Percentiles rank a stretch among this genome's conserved stretches.
phyloP scores from a whole-genome alignment of 2,888 invertebrate genomes.

The Mesorhabditis sp. region DNA sequence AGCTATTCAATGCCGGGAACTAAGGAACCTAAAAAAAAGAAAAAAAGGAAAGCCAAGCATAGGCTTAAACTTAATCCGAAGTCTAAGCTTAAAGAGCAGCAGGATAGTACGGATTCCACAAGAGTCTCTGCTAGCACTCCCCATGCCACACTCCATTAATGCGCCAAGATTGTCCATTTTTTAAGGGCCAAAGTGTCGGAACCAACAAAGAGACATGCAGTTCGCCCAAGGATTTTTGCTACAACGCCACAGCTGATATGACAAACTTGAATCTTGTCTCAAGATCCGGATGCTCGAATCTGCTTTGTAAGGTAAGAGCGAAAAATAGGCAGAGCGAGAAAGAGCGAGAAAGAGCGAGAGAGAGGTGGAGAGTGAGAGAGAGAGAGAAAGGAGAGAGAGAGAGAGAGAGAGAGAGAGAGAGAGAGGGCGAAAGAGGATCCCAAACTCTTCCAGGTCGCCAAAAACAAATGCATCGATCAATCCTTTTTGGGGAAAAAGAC shows the following conservation, averaged over 20 bases:
- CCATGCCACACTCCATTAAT: too few species aligned
- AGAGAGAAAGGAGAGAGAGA: neutral
- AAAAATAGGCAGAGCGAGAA: too few species aligned
- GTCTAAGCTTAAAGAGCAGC: too few species aligned
- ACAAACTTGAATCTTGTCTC: conserved; percentile 25
- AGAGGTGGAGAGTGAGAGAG: neutral
- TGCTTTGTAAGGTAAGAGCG: neutral
- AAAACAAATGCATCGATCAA: conserved; percentile 30
- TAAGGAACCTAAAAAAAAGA: too few species aligned
- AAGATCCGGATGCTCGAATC: conserved; percentile 28
- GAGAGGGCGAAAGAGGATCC: neutral
- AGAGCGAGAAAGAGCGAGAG: too few species aligned
- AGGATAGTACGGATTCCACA: too few species aligned
- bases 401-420: neutral
- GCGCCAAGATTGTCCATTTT: too few species aligned
- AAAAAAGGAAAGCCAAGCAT: too few species aligned
- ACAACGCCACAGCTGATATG: conserved; percentile 33
- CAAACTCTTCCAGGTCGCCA: conserved; percentile 14
- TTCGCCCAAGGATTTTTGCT: conserved; percentile 27
- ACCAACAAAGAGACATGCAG: conserved; percentile 27
- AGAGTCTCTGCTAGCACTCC: too few species aligned
- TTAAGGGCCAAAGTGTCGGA: conserved; percentile 12
- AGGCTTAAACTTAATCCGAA: too few species aligned
- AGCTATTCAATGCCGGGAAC: too few species aligned
- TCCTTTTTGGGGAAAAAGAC: conserved; percentile 22